These are phyloP conservation scores for Apotomis betuletana DNA, from an alignment of 2,888 invertebrate species.

Conservation along the genomic window DNA sequence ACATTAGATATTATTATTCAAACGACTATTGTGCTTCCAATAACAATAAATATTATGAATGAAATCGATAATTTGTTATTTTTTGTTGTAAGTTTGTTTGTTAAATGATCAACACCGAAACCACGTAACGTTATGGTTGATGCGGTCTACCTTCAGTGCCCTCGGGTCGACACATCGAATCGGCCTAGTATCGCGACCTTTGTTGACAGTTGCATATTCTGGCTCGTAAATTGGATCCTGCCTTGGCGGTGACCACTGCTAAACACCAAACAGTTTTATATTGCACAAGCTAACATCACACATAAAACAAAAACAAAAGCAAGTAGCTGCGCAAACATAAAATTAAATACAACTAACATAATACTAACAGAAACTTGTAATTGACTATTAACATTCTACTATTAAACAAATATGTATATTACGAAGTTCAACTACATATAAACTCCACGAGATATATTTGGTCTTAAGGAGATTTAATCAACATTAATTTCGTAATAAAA, in stretches of 20 bases:
- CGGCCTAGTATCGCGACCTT: constrained; percentile 56
- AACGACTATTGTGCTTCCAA: background rate
- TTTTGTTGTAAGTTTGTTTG: background rate
- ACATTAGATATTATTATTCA: too few relatives aligned
- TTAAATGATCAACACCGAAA: constrained; percentile 12
- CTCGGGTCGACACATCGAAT: constrained; percentile 54
- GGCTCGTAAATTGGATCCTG: constrained; percentile 52
- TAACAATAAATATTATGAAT: background rate
- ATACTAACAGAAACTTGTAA: too few relatives aligned
- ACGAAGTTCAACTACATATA: too few relatives aligned
- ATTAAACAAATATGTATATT: too few relatives aligned
- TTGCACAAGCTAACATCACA: background rate
- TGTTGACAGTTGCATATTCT: constrained; percentile 66
- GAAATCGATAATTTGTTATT: background rate
- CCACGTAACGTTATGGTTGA: constrained; percentile 27
- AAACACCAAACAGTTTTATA: constrained; percentile 13
- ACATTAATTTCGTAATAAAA: too few relatives aligned
- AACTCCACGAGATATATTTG: too few relatives aligned
- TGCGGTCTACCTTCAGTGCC: constrained; percentile 63
- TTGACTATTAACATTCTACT: too few relatives aligned
- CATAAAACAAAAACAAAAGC: too few relatives aligned
- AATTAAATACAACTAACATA: too few relatives aligned
- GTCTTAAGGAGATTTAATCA: too few relatives aligned
- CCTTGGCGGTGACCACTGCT: constrained; percentile 26
- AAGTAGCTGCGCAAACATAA: too few relatives aligned